Evolutionary conservation across 2,797 vertebrate genomes (phyloP).

Genomic region (Coendou prehensilis): DNA sequence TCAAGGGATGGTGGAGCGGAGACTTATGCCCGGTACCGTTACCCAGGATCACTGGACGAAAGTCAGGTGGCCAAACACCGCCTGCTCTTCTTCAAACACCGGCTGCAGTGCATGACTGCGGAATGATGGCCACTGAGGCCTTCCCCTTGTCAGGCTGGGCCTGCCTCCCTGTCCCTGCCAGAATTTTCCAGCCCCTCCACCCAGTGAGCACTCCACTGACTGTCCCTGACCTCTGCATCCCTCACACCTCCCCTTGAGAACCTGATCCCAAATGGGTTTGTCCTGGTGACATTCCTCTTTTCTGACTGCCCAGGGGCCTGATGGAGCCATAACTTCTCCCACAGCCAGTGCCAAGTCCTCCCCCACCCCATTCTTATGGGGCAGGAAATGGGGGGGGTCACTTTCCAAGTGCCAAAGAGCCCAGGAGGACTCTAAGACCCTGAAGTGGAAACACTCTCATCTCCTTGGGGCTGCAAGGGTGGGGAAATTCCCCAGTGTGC

Average conservation of each 20-base stretch:
- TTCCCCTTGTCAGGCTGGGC: slow-evolving; percentile 62
- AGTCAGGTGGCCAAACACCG: slow-evolving; percentile 80
- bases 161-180: slow-evolving; percentile 58
- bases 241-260: background rate
- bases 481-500: slow-evolving; percentile 28
- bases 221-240: background rate
- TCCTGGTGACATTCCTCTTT: slow-evolving; percentile 76
- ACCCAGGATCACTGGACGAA: slow-evolving; percentile 86
- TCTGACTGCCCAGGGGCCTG: slow-evolving; percentile 62
- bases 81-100: slow-evolving; percentile 94
- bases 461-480: slow-evolving; percentile 17
- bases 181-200: slow-evolving; percentile 43
- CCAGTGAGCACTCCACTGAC: slow-evolving; percentile 41
- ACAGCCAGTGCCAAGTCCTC: slow-evolving; percentile 80
- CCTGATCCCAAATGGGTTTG: slow-evolving; percentile 68
- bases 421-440: slow-evolving; percentile 72
- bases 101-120: slow-evolving; percentile 93
- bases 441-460: slow-evolving; percentile 44
- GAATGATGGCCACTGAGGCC: slow-evolving; percentile 86
- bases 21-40: slow-evolving; percentile 93
- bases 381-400: slow-evolving; percentile 59
- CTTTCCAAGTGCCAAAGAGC: slow-evolving; percentile 84
- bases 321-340: slow-evolving; percentile 69
- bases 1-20: slow-evolving; percentile 87
- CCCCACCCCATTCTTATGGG: slow-evolving; percentile 56